Base-by-base conservation (phyloP, 2,888 invertebrate genomes). In the Allygus modestus region DNA sequence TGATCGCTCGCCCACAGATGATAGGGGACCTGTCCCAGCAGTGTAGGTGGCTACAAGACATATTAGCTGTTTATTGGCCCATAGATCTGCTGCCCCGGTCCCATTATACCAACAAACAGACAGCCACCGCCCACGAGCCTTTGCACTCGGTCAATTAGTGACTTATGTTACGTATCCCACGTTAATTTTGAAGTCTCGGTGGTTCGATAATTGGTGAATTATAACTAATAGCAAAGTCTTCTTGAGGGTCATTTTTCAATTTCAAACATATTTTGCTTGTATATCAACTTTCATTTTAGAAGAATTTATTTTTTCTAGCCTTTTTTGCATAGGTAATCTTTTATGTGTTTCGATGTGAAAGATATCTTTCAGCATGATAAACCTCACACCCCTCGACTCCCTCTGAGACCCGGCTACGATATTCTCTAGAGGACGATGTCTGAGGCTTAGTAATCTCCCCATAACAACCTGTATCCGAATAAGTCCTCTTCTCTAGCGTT, bases 11-110 rank as follows among this genome's bases (percentile, higher is more conserved):
- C 65, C 65, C 12, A 58, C 58, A 58, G 1, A 28, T 28, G 65
- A 65, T 17, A 28, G 28, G 9, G 58, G 26, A 12, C 58, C 58
- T 23, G 58, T 23, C 31, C 11, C 31, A 58, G 51, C 31, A n/a
- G 65, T 65, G 31, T 28, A 12, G 31, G 65, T 12, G 12, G 26
- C 65, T 65, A 28, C 23, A 28, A 28, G 26, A 65, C 65, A 28
- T 28, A 65, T 65, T 31, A 65, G 65, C 65, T 65, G 65, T 65
- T 65, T 65, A 65, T 65, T 65, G 65, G 65, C 31, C 65, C 28
- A 65, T 65, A 65, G 11, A 65, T 65, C 65, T 65, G 23, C 58
- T 58, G 58, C 23, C 46, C n/a, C n/a, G 2, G 65, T 65, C 65
- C 65, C 65, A 65, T 65, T 65, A 65, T n/a, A 58, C 58, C 23